Conservation (phyloP, 2,888 invertebrate species). For the Tachina grossa region DNA sequence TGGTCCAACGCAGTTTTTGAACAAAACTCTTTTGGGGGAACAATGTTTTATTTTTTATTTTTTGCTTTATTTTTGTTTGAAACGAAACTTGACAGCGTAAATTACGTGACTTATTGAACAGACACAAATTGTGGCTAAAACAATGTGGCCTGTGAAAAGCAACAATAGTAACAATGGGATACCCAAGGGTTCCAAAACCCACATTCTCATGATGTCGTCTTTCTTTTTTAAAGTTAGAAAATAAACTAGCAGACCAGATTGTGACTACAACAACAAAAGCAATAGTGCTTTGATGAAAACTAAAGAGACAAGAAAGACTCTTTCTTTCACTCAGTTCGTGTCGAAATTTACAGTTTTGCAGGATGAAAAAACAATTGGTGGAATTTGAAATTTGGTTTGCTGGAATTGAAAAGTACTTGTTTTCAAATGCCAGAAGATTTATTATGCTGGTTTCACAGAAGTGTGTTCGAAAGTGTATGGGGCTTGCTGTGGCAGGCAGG, state of each 20-base stretch:
- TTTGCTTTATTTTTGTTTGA: too few relatives aligned
- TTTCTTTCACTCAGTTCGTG: not conserved
- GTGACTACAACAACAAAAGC: not conserved
- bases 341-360: not conserved
- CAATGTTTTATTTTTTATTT: conserved; percentile 26
- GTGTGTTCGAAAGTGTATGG: conserved; percentile 4
- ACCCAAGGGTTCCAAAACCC: not conserved
- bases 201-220: not conserved
- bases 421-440: conserved; percentile 42
- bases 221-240: not conserved
- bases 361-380: not conserved
- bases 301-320: not conserved
- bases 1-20: conserved; percentile 46
- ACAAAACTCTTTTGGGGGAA: conserved; percentile 16
- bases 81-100: conserved; percentile 63
- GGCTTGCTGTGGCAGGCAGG: not conserved
- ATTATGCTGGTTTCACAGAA: conserved; percentile 45
- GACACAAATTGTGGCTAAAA: conserved; percentile 54
- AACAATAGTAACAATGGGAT: conserved; percentile 23
- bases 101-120: conserved; percentile 69
- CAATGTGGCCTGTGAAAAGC: conserved; percentile 16
- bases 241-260: conserved; percentile 5
- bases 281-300: not conserved
- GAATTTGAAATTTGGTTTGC: conserved; percentile 2
- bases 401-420: conserved; percentile 38